A percentile compares a stretch with the other conserved stretches of the same genome.
Evolutionary conservation across 2,797 vertebrate species (phyloP).

Genomic region (Dendrocincla tyrannina): DNA sequence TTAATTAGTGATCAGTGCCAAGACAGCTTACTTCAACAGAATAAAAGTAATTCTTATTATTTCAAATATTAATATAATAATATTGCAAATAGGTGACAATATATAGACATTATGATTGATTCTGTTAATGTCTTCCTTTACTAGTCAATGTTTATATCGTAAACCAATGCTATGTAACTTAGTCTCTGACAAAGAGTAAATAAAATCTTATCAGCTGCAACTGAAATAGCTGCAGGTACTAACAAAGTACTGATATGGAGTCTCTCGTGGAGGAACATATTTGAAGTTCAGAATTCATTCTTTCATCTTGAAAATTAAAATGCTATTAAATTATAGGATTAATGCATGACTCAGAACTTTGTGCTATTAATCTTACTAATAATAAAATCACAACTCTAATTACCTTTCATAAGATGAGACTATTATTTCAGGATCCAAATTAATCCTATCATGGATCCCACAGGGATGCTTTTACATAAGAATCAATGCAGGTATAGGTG

Average conservation of each 20-base stretch:
- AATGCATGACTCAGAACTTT: neutral
- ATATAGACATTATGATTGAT: neutral
- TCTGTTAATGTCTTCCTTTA: neutral
- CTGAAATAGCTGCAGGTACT: neutral
- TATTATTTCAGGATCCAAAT: neutral
- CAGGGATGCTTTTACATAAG: neutral
- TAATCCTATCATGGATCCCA: neutral
- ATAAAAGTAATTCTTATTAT: neutral
- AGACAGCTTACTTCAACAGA: neutral
- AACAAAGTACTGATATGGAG: neutral
- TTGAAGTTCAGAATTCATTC: neutral
- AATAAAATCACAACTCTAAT: neutral
- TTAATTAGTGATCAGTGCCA: neutral
- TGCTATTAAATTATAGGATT: neutral
- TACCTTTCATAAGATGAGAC: neutral
- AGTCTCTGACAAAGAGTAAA: neutral
- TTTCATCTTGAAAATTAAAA: neutral
- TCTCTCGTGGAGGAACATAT: neutral
- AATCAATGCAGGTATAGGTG: neutral
- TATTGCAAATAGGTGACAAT: neutral
- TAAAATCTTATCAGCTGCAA: neutral
- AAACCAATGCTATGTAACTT: neutral
- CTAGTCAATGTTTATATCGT: neutral
- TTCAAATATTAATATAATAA: neutral
- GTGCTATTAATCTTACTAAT: neutral